These are phyloP conservation scores for Agrotis segetum DNA, from an alignment of 2,888 invertebrate genomes.

Conservation along the genomic window DNA sequence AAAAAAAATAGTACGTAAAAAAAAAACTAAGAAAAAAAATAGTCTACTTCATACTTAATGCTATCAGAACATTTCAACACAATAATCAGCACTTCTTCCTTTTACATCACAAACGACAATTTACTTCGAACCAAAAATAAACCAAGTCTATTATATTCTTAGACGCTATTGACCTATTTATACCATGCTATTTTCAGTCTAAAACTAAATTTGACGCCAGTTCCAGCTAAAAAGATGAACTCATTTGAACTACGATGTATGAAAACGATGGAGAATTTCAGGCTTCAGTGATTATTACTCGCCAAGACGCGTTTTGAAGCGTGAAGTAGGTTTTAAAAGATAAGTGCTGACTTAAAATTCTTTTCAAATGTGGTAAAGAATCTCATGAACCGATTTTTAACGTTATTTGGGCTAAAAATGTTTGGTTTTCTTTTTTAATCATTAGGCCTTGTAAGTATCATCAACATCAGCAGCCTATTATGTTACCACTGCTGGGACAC, in stretches of 20 bases:
- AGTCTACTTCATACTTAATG: no score
- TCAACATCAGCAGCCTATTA: no score
- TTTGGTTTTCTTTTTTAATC: not conserved
- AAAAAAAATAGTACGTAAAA: no score
- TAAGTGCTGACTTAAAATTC: slow-evolving; percentile 23
- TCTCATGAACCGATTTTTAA: not conserved
- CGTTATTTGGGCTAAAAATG: not conserved
- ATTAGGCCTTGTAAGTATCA: no score
- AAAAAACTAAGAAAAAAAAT: no score
- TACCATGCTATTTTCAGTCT: not conserved
- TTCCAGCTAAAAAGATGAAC: slow-evolving; percentile 11
- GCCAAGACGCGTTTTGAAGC: slow-evolving; percentile 29
- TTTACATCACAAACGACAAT: not conserved
- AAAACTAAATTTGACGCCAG: slow-evolving; percentile 36
- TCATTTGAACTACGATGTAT: slow-evolving; percentile 31
- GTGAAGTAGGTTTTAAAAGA: slow-evolving; percentile 27
- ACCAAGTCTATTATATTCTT: not conserved
- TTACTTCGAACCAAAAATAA: slow-evolving; percentile 2
- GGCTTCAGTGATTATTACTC: slow-evolving; percentile 36
- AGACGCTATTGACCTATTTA: not conserved
- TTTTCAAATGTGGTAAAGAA: slow-evolving; percentile 4
- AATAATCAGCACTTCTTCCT: not conserved
- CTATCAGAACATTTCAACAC: no score
- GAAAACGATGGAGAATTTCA: slow-evolving; percentile 45
- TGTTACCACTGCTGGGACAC: no score